A percentile compares a stretch with the other conserved stretches of the same genome.
Conservation (phyloP, 2,888 invertebrate species). For the Drosophila imparisetae region DNA sequence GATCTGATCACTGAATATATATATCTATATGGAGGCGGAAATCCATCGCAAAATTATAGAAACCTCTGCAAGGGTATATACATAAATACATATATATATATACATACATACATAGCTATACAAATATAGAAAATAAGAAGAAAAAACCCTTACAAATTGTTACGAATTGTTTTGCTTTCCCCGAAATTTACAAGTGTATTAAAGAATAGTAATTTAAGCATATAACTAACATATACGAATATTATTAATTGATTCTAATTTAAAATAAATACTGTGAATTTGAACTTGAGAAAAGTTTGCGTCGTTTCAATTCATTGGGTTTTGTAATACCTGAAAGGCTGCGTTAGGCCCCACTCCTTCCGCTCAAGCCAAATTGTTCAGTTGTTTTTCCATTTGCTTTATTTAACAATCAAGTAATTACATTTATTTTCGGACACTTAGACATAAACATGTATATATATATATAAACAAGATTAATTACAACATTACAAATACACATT, state of each 20-base stretch:
- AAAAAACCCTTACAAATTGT: not conserved
- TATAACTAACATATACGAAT: conserved; percentile 7
- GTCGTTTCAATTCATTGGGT: conserved; percentile 21
- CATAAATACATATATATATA: not conserved
- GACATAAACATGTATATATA: conserved; percentile 34
- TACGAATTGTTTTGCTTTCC: conserved; percentile 11
- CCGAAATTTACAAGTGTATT: conserved; percentile 8
- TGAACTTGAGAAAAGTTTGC: conserved; percentile 15
- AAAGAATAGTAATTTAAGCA: conserved; percentile 3
- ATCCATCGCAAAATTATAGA: not conserved
- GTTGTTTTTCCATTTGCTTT: not conserved
- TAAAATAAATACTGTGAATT: conserved; percentile 32
- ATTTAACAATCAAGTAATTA: conserved; percentile 5
- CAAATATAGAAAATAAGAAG: not conserved
- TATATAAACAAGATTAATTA: conserved; percentile 58
- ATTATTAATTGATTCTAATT: conserved; percentile 21
- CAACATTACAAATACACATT: conserved; percentile 64
- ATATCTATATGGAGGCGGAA: not conserved
- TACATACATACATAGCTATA: not conserved
- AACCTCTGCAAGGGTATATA: not conserved
- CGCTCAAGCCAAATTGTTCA: not conserved
- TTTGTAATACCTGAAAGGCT: not conserved
- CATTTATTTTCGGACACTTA: conserved; percentile 43
- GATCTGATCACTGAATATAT: not conserved
- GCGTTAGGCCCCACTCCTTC: not conserved